phyloP scores from a whole-genome alignment of 2,113 vertebrate genomes.

The Hippocampus barbouri region DNA sequence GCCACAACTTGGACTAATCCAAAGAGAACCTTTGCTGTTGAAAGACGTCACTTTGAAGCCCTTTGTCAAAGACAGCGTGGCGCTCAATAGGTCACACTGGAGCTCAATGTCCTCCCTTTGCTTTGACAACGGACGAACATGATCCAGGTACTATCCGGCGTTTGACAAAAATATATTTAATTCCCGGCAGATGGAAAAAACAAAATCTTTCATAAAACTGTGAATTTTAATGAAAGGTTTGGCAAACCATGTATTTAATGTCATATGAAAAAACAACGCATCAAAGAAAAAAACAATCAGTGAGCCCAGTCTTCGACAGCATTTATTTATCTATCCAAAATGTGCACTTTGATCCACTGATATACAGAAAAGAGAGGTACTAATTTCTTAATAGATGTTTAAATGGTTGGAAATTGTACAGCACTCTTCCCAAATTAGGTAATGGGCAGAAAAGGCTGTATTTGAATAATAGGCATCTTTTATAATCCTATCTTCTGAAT shows the following conservation, averaged over 20 bases:
- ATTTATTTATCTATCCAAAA: conserved; percentile 48
- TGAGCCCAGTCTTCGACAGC: conserved; percentile 23
- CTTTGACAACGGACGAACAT: conserved; percentile 19
- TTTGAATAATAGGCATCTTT: conserved; percentile 40
- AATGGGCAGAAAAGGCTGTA: conserved; percentile 27
- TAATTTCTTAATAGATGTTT: conserved; percentile 54
- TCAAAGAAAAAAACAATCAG: conserved; percentile 21
- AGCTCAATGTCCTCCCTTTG: conserved; percentile 16
- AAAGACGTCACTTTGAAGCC: conserved; percentile 57
- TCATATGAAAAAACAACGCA: conserved; percentile 16
- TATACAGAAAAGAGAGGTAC: conserved; percentile 43
- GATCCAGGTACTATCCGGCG: conserved; percentile 42
- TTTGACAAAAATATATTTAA: conserved; percentile 29
- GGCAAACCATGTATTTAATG: conserved; percentile 37
- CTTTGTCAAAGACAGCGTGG: conserved; percentile 20
- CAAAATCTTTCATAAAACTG: conserved; percentile 54
- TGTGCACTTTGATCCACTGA: conserved; percentile 44
- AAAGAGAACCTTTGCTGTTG: conserved; percentile 28
- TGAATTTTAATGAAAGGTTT: conserved; percentile 57
- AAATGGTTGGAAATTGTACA: conserved; percentile 41
- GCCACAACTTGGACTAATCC: conserved; percentile 36
- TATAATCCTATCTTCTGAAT: conserved; percentile 30
- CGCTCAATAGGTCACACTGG: conserved; percentile 44
- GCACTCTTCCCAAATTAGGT: conserved; percentile 39
- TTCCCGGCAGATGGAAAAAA: conserved; percentile 43